A percentile compares a stretch with the other conserved stretches of the same genome.
phyloP scores from a whole-genome alignment of 2,888 invertebrate genomes.

The Nomada fucata region DNA sequence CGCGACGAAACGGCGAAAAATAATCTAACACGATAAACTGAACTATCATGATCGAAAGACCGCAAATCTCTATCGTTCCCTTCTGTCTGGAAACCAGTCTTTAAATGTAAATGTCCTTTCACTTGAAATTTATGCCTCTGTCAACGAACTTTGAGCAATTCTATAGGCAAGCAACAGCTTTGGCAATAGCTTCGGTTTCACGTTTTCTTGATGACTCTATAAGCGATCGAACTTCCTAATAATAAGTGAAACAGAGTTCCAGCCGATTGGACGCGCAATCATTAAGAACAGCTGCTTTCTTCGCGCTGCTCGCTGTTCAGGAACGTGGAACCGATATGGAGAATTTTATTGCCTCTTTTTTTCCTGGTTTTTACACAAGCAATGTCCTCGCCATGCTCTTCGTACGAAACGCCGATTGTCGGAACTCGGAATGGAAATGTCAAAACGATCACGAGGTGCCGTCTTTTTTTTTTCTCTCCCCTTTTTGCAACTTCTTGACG shows the following conservation, averaged over 20 bases:
- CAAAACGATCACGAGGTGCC: constrained; percentile 49
- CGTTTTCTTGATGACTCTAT: constrained; percentile 19
- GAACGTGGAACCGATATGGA: constrained; percentile 42
- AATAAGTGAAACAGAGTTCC: constrained; percentile 50
- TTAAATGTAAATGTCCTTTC: constrained; percentile 19
- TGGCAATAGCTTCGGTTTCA: neutral
- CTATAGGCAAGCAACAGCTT: neutral
- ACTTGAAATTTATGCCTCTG: constrained; percentile 20
- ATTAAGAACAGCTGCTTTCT: constrained; percentile 45
- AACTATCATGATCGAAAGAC: neutral
- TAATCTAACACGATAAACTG: neutral
- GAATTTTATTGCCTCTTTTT: constrained; percentile 51
- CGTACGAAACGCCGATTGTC: constrained; percentile 50
- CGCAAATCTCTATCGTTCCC: neutral
- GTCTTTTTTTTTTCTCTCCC: neutral
- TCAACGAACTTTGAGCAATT: constrained; percentile 16
- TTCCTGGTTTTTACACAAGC: neutral
- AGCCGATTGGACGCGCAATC: constrained; percentile 52
- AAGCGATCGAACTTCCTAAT: constrained; percentile 47
- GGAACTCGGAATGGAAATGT: constrained; percentile 60
- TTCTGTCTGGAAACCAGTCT: neutral
- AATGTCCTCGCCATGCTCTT: constrained; percentile 33
- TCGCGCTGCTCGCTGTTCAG: constrained; percentile 33
- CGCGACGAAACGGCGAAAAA: neutral
- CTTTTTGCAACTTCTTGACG: constrained; percentile 22